Conservation (phyloP, 2,888 invertebrate species). For the Pachydiplax longipennis region DNA sequence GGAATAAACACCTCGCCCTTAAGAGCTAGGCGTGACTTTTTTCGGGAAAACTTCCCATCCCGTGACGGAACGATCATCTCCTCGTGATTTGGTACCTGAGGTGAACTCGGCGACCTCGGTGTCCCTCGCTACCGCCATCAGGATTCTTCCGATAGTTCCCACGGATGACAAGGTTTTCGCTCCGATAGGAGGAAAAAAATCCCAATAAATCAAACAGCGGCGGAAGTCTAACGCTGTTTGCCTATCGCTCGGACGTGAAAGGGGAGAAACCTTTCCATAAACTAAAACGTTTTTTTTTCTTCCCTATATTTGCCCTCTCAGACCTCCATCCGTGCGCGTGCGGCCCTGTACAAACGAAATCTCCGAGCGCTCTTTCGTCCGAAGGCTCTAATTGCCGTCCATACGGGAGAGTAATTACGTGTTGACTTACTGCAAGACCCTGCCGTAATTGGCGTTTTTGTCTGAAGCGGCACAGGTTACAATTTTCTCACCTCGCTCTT, state of each 20-base stretch:
- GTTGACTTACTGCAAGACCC: neutral
- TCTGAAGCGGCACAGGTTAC: neutral
- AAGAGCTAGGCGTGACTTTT: neutral
- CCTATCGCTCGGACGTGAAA: neutral
- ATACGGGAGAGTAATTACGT: neutral
- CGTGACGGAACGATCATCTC: neutral
- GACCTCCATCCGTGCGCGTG: neutral
- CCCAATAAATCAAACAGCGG: neutral
- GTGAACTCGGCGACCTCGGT: neutral
- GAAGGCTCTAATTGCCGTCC: neutral
- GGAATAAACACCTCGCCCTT: neutral
- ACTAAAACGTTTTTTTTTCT: neutral
- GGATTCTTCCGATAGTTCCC: neutral
- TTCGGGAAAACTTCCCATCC: neutral
- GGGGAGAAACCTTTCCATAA: neutral
- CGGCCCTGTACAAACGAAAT: neutral
- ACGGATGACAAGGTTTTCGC: neutral
- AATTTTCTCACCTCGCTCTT: neutral
- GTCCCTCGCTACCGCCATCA: neutral
- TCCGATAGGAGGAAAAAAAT: neutral
- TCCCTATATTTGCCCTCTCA: neutral
- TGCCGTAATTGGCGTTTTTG: slow-evolving; percentile 16
- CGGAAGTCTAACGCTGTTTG: neutral
- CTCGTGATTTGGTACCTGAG: neutral
- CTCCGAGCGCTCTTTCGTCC: neutral